These are phyloP conservation scores for Clinocottus analis DNA, from an alignment of 2,113 vertebrate genomes.

Conservation along the genomic window DNA sequence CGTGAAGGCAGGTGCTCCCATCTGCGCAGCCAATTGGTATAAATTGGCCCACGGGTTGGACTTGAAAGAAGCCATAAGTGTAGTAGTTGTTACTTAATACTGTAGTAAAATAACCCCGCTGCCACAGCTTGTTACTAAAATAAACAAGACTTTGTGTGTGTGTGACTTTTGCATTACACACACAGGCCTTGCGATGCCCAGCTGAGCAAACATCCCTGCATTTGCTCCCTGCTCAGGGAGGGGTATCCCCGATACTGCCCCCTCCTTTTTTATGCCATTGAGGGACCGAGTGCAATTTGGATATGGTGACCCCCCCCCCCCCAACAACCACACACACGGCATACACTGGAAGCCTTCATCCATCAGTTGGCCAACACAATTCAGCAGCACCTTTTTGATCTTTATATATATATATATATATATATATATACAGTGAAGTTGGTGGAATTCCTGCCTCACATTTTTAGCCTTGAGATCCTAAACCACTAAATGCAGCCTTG, in stretches of 20 bases:
- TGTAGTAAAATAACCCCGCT: conserved; percentile 80
- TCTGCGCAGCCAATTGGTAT: conserved; percentile 52
- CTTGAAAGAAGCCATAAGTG: conserved; percentile 77
- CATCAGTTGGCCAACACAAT: conserved; percentile 68
- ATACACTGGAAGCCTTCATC: conserved; percentile 75
- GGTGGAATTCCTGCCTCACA: conserved; percentile 77
- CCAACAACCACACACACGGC: conserved; percentile 45
- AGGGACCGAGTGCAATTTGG: conserved; percentile 67
- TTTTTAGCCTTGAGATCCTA: conserved; percentile 82
- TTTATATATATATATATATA: conserved; percentile 83
- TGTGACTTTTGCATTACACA: conserved; percentile 41
- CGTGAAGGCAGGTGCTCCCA: conserved; percentile 59
- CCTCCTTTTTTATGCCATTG: conserved; percentile 56
- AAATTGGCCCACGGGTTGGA: conserved; percentile 60
- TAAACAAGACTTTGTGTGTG: conserved; percentile 73
- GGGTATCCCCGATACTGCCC: conserved; percentile 61
- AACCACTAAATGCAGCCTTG: conserved; percentile 76
- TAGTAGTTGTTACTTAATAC: conserved; percentile 80
- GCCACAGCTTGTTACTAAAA: conserved; percentile 83
- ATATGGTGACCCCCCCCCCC: conserved; percentile 51
- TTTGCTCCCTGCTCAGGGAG: conserved; percentile 68
- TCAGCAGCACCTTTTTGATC: conserved; percentile 76
- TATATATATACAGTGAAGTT: conserved; percentile 77
- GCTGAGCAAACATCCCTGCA: conserved; percentile 84
- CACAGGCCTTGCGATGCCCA: conserved; percentile 71